Conservation (phyloP, 2,888 invertebrate genomes). For the Helleia helle region DNA sequence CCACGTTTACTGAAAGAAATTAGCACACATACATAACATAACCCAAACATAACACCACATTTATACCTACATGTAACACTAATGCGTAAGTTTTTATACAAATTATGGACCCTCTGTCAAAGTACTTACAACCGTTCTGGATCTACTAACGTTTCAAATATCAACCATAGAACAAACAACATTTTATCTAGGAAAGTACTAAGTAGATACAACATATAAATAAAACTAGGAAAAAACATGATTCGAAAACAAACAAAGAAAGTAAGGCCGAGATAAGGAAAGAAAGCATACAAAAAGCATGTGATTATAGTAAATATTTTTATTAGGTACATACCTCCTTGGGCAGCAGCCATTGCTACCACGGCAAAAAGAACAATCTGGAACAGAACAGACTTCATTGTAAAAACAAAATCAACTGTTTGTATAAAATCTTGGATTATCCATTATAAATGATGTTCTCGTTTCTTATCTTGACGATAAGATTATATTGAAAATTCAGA, state of each 20-base stretch:
- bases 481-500: slow-evolving; percentile 2
- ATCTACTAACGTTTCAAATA: no score
- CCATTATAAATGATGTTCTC: not conserved
- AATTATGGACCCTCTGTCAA: no score
- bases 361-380: slow-evolving; percentile 34
- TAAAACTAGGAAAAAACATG: not conserved
- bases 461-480: slow-evolving; percentile 1
- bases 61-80: no score
- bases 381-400: slow-evolving; percentile 13
- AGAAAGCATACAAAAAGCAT: not conserved
- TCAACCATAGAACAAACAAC: no score
- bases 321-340: slow-evolving; percentile 17
- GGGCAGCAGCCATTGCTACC: slow-evolving; percentile 31
- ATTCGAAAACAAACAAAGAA: no score
- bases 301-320: no score
- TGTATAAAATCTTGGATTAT: not conserved
- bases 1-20: slow-evolving; percentile 11
- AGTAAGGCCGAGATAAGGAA: not conserved
- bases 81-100: no score
- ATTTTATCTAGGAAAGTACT: no score
- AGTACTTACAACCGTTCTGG: no score
- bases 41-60: not conserved
- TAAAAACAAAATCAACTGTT: not conserved
- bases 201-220: no score
- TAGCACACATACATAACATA: not conserved